phyloP scores from a whole-genome alignment of 2,888 invertebrate genomes.

The Seira musarum region DNA sequence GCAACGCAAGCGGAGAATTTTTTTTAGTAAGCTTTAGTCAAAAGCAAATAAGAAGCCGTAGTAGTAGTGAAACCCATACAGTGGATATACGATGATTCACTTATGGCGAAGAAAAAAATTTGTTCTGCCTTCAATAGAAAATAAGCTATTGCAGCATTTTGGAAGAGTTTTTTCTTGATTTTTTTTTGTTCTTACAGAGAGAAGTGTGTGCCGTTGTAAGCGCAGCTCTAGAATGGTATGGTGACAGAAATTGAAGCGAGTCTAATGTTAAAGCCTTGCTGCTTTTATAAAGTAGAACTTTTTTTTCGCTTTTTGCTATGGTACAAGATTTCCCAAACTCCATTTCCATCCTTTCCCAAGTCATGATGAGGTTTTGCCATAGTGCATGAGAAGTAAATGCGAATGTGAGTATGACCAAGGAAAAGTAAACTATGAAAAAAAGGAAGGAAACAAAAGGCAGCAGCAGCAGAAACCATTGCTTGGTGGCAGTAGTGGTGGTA shows the following conservation, averaged over 20 bases:
- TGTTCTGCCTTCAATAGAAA: neutral
- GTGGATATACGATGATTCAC: neutral
- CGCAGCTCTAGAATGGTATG: slow-evolving; percentile 28
- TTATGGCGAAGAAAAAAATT: neutral
- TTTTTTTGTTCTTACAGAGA: neutral
- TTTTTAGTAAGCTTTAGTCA: neutral
- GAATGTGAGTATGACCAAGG: neutral
- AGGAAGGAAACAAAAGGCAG: neutral
- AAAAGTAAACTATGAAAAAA: neutral
- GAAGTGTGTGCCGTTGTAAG: slow-evolving; percentile 21
- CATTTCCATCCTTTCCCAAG: neutral
- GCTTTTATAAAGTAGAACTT: neutral
- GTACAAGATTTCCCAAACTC: too few species aligned
- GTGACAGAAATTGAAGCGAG: slow-evolving; percentile 54
- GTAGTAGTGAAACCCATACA: neutral
- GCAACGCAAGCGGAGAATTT: too few species aligned
- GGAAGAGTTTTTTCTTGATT: too few species aligned
- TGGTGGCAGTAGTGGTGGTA: neutral
- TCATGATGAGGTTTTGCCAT: neutral
- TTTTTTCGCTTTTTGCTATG: too few species aligned
- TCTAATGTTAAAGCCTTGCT: slow-evolving; percentile 29
- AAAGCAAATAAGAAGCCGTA: neutral
- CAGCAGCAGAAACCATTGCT: too few species aligned
- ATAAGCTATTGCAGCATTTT: neutral
- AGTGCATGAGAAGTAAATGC: neutral